Percentiles rank a stretch among this genome's conserved stretches.
Conservation (phyloP, 2,113 vertebrate species). For the Chloroceryle aenea region DNA sequence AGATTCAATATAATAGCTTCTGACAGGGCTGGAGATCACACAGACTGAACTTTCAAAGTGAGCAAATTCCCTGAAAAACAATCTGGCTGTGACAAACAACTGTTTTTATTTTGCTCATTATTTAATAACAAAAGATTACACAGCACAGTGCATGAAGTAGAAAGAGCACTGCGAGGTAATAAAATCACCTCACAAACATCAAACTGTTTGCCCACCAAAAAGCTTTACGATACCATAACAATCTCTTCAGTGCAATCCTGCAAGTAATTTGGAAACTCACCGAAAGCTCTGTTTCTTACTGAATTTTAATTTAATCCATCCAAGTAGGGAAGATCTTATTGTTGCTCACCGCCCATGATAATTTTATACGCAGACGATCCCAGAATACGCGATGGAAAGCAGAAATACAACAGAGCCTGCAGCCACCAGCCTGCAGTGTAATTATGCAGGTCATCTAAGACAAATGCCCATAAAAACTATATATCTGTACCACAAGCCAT, state of each 20-base stretch:
- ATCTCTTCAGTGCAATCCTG: not conserved
- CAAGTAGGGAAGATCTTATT: slow-evolving; percentile 34
- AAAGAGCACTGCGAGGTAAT: not conserved
- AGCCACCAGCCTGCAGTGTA: not conserved
- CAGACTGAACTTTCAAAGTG: slow-evolving; percentile 65
- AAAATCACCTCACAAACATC: not conserved
- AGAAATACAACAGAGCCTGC: not conserved
- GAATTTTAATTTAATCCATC: slow-evolving; percentile 46
- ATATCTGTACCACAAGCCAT: not conserved
- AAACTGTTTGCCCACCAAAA: not conserved
- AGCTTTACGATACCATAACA: not conserved
- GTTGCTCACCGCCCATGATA: not conserved
- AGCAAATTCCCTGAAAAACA: slow-evolving; percentile 36
- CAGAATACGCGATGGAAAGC: not conserved
- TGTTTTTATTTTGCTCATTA: slow-evolving; percentile 65
- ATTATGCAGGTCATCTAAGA: slow-evolving; percentile 16
- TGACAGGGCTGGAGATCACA: slow-evolving; percentile 66
- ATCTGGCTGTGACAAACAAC: slow-evolving; percentile 62
- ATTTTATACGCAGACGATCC: not conserved
- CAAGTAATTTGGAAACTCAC: slow-evolving; percentile 27
- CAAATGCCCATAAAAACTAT: not conserved
- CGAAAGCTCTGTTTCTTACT: slow-evolving; percentile 7
- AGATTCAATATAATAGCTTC: slow-evolving; percentile 49
- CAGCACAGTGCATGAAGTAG: not conserved
- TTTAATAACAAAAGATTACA: slow-evolving; percentile 60